These are phyloP conservation scores for Hydrocynus forskahlii DNA, from an alignment of 2,797 vertebrate species.

Conservation along the genomic window DNA sequence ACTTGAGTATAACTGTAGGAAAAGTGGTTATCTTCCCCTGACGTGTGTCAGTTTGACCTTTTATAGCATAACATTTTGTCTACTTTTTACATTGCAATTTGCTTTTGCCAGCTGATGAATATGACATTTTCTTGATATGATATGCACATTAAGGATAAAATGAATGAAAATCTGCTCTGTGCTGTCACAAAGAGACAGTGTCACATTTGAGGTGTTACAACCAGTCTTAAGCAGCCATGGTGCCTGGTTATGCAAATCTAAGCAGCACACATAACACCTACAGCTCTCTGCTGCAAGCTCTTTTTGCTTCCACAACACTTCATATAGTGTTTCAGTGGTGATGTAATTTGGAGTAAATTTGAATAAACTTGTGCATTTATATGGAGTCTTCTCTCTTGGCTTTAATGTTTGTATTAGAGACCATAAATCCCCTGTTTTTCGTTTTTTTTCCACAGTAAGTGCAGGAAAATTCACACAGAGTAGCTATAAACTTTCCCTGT, in stretches of 20 bases:
- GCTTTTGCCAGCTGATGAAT: not conserved
- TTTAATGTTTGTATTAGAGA: not conserved
- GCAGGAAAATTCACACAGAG: too few relatives aligned
- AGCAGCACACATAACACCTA: conserved; percentile 1
- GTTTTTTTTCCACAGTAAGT: too few relatives aligned
- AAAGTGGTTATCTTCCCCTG: too few relatives aligned
- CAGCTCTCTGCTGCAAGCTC: not conserved
- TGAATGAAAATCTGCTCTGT: conserved; percentile 5
- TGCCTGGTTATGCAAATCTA: conserved; percentile 54
- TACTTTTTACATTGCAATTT: not conserved
- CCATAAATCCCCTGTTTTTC: too few relatives aligned
- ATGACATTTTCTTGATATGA: conserved; percentile 2
- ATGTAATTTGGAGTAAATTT: not conserved
- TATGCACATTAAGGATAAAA: too few relatives aligned
- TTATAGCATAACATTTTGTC: too few relatives aligned
- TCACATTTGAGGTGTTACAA: conserved; percentile 12
- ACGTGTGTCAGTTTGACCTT: too few relatives aligned
- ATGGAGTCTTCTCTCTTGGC: too few relatives aligned
- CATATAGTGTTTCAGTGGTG: not conserved
- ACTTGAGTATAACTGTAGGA: too few relatives aligned
- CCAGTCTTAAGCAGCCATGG: conserved; percentile 44
- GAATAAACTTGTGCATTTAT: not conserved
- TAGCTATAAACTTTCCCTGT: too few relatives aligned
- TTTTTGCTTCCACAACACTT: not conserved
- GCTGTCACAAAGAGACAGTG: not conserved